These are phyloP conservation scores for Mugil cephalus DNA, from an alignment of 2,113 vertebrate species.

Conservation along the genomic window DNA sequence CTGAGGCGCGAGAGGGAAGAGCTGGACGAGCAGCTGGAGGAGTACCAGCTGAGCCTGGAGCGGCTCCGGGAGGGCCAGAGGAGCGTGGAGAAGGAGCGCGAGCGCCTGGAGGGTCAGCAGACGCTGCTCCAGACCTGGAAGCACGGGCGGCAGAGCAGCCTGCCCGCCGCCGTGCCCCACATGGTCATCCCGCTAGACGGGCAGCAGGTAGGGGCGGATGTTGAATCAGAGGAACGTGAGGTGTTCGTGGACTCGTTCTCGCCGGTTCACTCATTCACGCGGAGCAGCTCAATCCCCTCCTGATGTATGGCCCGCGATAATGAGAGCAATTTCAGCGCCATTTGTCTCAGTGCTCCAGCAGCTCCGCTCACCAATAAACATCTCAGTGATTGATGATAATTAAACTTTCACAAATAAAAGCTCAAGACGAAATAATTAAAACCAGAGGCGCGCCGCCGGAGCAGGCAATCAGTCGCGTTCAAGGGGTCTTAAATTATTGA, in stretches of 20 bases:
- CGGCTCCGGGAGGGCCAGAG: slow-evolving; percentile 91
- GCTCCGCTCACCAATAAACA: slow-evolving; percentile 79
- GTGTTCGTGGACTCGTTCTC: slow-evolving; percentile 50
- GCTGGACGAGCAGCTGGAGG: slow-evolving; percentile 88
- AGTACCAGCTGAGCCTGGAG: slow-evolving; percentile 95
- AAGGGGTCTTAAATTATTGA: slow-evolving; percentile 64
- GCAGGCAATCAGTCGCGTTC: slow-evolving; percentile 60
- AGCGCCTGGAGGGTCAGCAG: slow-evolving; percentile 86
- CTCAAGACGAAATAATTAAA: slow-evolving; percentile 78
- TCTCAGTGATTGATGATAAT: slow-evolving; percentile 82
- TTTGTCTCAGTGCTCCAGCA: slow-evolving; percentile 68
- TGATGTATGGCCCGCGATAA: slow-evolving; percentile 79
- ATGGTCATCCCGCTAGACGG: slow-evolving; percentile 81
- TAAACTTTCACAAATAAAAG: slow-evolving; percentile 76
- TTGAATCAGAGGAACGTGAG: no score
- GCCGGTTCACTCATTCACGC: slow-evolving; percentile 40
- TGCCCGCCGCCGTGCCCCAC: slow-evolving; percentile 70
- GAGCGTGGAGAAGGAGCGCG: slow-evolving; percentile 87
- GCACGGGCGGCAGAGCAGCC: slow-evolving; percentile 83
- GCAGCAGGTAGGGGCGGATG: slow-evolving; percentile 67
- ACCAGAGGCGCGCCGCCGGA: slow-evolving; percentile 38
- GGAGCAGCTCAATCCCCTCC: slow-evolving; percentile 50
- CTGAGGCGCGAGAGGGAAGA: slow-evolving; percentile 85
- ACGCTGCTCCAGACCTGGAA: slow-evolving; percentile 84
- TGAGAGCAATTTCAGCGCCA: slow-evolving; percentile 75